Base-by-base conservation (phyloP, 2,888 invertebrate species). In the Erpobdella octoculata region DNA sequence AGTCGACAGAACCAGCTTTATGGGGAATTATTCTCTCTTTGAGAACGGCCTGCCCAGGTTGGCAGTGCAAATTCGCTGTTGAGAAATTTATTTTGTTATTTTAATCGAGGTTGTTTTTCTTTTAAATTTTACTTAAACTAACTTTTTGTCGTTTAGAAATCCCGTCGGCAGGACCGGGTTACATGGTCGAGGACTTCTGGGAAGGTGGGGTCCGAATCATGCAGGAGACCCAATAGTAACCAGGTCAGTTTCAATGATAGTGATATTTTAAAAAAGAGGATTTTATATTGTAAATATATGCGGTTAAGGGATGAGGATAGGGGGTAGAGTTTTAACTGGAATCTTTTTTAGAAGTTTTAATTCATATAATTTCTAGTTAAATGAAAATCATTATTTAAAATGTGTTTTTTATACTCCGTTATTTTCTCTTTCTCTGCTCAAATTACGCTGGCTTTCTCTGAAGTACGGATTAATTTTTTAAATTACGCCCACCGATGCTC, bases 151-250 rank as follows among this genome's bases (percentile, higher is more conserved):
- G 70, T 61, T 21, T 64, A 75, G 75, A 38, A 97, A 97, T 85
- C 93, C 93, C 0, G 83, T 87, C 70, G 98, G 97, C 9, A 86
- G 98, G 73, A 97, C 97, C 33, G 97, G 98, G 0, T 80, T 97
- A 0, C 79, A 74, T 9, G 96, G 95, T 0, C 85, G 97, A 76
- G 98, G 83, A 0, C 76, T 75, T n/a, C 85, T 98, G 35, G 97
- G 97, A 0, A 87, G 91, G 72, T 97, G 96, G 95, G 94, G 96
- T 2, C 95, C 96, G 0, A 98, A 97, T 83, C 97, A 98, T 86
- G 97, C 97, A 0, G 96, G 93, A 0, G 97, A 98, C 85, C 93
- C 96, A 0, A 89, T 98, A 72, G 94, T 98, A 0, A 94, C 95
- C 0, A 76, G 75, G 74, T 76, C 73, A 71, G 58, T 6, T 18